phyloP scores from a whole-genome alignment of 1,140 invertebrate species.

The Lucilia sericata region DNA sequence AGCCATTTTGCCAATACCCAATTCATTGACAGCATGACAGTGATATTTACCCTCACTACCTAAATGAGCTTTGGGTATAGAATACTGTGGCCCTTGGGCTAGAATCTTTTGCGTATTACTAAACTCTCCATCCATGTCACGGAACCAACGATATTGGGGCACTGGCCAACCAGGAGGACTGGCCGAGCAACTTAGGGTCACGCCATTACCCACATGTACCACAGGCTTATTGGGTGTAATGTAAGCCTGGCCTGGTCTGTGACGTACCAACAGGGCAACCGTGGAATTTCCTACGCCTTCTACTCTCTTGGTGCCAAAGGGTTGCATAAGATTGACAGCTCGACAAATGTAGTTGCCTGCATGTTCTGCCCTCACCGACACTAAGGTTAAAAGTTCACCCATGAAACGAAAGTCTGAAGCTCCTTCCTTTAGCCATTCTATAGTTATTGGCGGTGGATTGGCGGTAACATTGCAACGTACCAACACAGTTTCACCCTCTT shows the following conservation, averaged over 20 bases:
- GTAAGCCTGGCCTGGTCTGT: conserved; percentile 85
- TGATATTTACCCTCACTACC: conserved; percentile 88
- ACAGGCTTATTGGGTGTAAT: conserved; percentile 87
- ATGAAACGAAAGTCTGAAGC: conserved; percentile 85
- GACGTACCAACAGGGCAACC: conserved; percentile 83
- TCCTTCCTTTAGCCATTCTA: conserved; percentile 89
- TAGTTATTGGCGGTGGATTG: conserved; percentile 81
- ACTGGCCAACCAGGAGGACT: conserved; percentile 89
- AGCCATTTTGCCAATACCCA: conserved; percentile 85
- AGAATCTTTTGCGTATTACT: conserved; percentile 74
- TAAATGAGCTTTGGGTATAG: conserved; percentile 84
- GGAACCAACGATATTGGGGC: conserved; percentile 90
- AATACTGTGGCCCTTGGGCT: conserved; percentile 82
- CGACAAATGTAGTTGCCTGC: conserved; percentile 88
- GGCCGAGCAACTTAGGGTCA: conserved; percentile 87
- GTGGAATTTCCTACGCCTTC: conserved; percentile 81
- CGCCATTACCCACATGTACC: conserved; percentile 84
- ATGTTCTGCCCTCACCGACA: conserved; percentile 81
- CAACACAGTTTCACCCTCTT: conserved; percentile 84
- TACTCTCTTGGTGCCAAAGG: conserved; percentile 73
- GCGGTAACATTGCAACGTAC: conserved; percentile 89
- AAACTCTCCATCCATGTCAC: conserved; percentile 74
- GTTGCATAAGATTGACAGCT: conserved; percentile 84
- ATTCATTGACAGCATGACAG: conserved; percentile 90
- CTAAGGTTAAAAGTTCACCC: conserved; percentile 80